Evolutionary conservation across 2,113 vertebrate species (phyloP), one percentile per base, ranked within the genome.

Genomic region (Macaca mulatta): DNA sequence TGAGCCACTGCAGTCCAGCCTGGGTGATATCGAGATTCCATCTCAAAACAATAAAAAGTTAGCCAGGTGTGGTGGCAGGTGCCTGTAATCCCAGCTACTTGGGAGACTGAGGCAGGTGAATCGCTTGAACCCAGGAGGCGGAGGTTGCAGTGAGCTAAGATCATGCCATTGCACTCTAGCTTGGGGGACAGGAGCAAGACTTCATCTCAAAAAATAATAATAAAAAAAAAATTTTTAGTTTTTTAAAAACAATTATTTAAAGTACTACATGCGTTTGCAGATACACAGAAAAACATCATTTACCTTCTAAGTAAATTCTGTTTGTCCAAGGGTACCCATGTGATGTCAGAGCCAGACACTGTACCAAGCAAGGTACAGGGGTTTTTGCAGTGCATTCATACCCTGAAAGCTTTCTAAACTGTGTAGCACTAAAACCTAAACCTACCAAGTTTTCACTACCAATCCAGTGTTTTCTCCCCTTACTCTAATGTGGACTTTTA

Each of bases 151-250:
- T 55, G 52, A 55, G 52, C 52, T 6, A 18, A 55, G 52, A 55
- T 20, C 18, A 18, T 17, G 18, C 52, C 17, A 55, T 6, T 55
- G 52, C 52, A 55, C 52, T 55, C 52, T 17, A 55, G 52, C 52
- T 18, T 55, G 52, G 17, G 52, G 52, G 18, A 20, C 52, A 7
- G 6, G 6, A 55, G 52, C 6, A 20, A 55, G 52, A 55, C 52
- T 55, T 55, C 17, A 7, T 20, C 18, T 55, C 17, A 55, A 55
- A 55, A 55, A 55, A 55, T 55, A 55, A 7, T 55, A 55, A 55
- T 55, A 55, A 55, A 0, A 2, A 55, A 20, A 20, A 20, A 55
- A 55, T 20, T 55, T 0, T 7, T 20, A 20, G 2, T 0, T 20
- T 55, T 55, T 20, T 7, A 2, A 7, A 55, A 55, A 55, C 52